Percentiles rank a stretch among this genome's conserved stretches.
Evolutionary conservation across 2,888 invertebrate genomes (phyloP).

Genomic region (Rhogogaster chlorosoma): DNA sequence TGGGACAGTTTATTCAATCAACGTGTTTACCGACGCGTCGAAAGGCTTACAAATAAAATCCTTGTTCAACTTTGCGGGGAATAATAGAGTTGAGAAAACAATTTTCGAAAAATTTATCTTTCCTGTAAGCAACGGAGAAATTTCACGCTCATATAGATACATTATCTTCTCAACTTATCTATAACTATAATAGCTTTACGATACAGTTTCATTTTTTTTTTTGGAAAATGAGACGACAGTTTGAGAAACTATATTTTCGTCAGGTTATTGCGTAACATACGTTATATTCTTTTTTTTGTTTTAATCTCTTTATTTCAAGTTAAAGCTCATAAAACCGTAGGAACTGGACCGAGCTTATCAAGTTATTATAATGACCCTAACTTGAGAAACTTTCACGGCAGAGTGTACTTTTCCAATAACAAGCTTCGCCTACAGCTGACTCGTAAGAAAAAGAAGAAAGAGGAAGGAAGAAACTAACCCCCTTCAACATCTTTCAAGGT

Average conservation of each 20-base stretch:
- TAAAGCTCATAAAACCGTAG: neutral
- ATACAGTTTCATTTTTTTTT: neutral
- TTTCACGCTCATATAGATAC: no score
- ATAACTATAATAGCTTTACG: no score
- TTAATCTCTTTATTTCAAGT: neutral
- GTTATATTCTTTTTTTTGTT: neutral
- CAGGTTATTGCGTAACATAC: neutral
- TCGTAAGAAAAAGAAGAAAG: neutral
- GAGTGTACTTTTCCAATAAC: conserved; percentile 3
- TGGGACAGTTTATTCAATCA: neutral
- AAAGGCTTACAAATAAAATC: neutral
- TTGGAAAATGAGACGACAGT: no score
- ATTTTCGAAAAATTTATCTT: no score
- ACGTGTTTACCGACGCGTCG: neutral
- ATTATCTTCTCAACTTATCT: neutral
- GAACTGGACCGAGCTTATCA: neutral
- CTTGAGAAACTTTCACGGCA: neutral
- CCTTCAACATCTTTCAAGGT: neutral
- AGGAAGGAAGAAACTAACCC: neutral
- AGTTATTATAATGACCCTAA: neutral
- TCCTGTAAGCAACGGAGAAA: no score
- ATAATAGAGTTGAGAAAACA: conserved; percentile 24
- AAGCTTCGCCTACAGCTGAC: neutral
- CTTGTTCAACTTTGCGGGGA: neutral
- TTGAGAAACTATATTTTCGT: no score